phyloP scores from a whole-genome alignment of 2,113 vertebrate genomes.

The Opisthocomus hoazin region DNA sequence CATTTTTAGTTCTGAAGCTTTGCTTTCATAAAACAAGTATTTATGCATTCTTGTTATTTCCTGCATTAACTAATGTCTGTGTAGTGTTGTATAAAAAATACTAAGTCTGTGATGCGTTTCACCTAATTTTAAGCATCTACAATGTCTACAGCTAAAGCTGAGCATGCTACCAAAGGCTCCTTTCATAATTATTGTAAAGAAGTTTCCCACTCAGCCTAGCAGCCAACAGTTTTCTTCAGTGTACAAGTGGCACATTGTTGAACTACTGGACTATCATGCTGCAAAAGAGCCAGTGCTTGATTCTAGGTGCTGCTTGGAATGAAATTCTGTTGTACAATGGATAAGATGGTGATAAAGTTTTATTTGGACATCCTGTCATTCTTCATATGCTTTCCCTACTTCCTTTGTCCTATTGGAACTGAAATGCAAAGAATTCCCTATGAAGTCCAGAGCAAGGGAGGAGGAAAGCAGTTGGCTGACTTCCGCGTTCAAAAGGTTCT shows the following conservation, averaged over 20 bases:
- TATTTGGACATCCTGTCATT: accelerated
- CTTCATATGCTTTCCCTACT: neutral
- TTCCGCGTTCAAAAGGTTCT: neutral
- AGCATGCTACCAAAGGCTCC: neutral
- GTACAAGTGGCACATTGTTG: neutral
- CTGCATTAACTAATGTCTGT: neutral
- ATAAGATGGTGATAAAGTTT: neutral
- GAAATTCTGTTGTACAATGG: neutral
- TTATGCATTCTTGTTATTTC: neutral
- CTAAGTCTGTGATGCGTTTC: neutral
- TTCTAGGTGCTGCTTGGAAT: neutral
- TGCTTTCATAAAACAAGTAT: neutral
- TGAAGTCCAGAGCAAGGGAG: neutral
- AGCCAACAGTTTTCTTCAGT: neutral
- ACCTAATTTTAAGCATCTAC: neutral
- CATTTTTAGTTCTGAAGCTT: neutral
- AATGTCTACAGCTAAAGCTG: neutral
- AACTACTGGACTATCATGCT: neutral
- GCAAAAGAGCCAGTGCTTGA: neutral
- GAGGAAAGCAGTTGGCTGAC: neutral
- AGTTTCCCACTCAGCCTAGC: neutral
- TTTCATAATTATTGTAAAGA: neutral
- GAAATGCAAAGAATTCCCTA: neutral
- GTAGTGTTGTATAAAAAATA: neutral
- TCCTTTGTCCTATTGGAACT: neutral